Percentiles rank a stretch among this genome's conserved stretches.
These are phyloP conservation scores for Tachysurus fulvidraco DNA, from an alignment of 2,113 vertebrate genomes.

Conservation along the genomic window DNA sequence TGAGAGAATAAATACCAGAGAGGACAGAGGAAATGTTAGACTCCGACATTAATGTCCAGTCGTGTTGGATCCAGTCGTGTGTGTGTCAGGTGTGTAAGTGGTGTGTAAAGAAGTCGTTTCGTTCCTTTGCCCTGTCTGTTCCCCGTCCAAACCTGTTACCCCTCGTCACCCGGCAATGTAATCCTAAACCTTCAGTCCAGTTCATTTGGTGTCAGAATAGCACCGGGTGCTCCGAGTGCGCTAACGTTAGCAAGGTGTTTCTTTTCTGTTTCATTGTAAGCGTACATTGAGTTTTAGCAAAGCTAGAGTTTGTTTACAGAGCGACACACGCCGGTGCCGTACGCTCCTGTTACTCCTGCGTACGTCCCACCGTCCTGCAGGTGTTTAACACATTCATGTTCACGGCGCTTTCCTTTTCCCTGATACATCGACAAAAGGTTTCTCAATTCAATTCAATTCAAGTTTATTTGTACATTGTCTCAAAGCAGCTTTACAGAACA, in stretches of 20 bases:
- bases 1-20: neutral
- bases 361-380: neutral
- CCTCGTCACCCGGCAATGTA: constrained; percentile 32
- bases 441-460: too few species aligned
- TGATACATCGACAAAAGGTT: neutral
- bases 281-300: neutral
- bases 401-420: neutral
- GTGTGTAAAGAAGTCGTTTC: neutral
- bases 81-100: too few species aligned
- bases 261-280: too few species aligned
- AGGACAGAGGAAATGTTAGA: neutral
- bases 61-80: too few species aligned
- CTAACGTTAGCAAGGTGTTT: constrained; percentile 28
- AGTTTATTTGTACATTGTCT: too few species aligned
- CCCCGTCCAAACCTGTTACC: constrained; percentile 23
- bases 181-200: constrained; percentile 56
- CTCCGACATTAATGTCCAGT: neutral
- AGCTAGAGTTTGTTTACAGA: neutral
- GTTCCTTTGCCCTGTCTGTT: neutral
- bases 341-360: neutral
- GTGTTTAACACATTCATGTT: neutral
- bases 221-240: constrained; percentile 1
- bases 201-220: constrained; percentile 49
- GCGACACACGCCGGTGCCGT: neutral
- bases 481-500: too few species aligned